These are phyloP conservation scores for Philypnodon macrostomus DNA, from an alignment of 2,797 vertebrate genomes.

Conservation along the genomic window DNA sequence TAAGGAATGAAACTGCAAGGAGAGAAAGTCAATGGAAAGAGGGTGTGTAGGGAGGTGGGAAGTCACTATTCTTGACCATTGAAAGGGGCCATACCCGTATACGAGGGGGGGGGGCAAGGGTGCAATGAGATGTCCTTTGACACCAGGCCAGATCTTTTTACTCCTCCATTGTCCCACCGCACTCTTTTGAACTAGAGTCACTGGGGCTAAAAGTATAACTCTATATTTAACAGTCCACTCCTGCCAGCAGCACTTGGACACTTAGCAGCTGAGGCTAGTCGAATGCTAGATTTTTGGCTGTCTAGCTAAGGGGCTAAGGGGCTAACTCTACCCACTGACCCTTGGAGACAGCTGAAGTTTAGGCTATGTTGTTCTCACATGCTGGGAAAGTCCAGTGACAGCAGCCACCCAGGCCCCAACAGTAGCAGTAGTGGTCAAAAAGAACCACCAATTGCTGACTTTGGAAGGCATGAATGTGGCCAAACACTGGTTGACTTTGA, in stretches of 20 bases:
- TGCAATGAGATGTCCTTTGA: constrained; percentile 56
- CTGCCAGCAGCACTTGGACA: constrained; percentile 61
- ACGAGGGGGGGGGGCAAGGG: constrained; percentile 39
- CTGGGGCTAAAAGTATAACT: constrained; percentile 74
- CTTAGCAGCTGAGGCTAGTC: constrained; percentile 87
- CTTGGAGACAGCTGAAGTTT: constrained; percentile 87
- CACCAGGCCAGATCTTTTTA: constrained; percentile 71
- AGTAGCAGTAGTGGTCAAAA: constrained; percentile 41
- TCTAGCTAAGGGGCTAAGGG: constrained; percentile 61
- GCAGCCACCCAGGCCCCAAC: constrained; percentile 53
- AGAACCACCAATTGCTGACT: constrained; percentile 65
- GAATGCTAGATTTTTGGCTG: constrained; percentile 59
- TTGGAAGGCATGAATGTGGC: constrained; percentile 43
- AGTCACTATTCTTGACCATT: constrained; percentile 61
- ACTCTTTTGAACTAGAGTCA: constrained; percentile 50
- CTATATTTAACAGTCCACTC: constrained; percentile 95
- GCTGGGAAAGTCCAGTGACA: constrained; percentile 66
- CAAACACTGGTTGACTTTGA: constrained; percentile 58
- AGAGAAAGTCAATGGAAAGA: constrained; percentile 13
- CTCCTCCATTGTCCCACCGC: constrained; percentile 69
- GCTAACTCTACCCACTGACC: constrained; percentile 68
- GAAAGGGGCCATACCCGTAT: constrained; percentile 76
- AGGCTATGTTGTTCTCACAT: constrained; percentile 73
- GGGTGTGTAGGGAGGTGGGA: constrained; percentile 55
- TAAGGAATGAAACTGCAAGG: constrained; percentile 11